Base-by-base conservation (phyloP, 2,888 invertebrate species). In the Archips xylosteana region DNA sequence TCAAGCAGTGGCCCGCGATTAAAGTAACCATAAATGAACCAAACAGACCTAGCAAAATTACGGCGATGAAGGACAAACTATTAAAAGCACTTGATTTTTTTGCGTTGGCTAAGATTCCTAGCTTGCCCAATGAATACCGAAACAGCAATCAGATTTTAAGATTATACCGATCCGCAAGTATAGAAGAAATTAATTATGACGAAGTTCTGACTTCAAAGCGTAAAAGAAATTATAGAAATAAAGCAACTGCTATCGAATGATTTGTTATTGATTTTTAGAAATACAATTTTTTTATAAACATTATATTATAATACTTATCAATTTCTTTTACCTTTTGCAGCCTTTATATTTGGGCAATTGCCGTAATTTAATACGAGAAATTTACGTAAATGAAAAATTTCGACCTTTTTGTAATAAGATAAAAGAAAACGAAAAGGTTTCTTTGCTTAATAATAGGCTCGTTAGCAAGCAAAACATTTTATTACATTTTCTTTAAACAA, bases 101-200 rank as follows among this genome's bases (percentile, higher is more conserved):
- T 2, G 83, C 82, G 70, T 75, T 88, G 13, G 83, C 88, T 72
- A 91, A 89, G 82, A 90, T 92, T 77, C 80, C 88, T 78, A 83
- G 75, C 75, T 69, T 88, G 69, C 85, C 88, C 12, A 85, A 84
- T 72, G 71, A 71, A 36, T 70, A 79, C n/a, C 70, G 76, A 2
- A 78, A 86, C 36, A 76, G 76, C 49, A 51, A 42, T 42, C 63
- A 62, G 74, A 75, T 78, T 47, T 65, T 86, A 39, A 82, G 80
- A 71, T 81, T 91, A 72, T 90, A 87, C 76, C 83, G 79, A 77
- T 79, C 77, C 73, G 78, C 78, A 23, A 84, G 81, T 74, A 75
- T 81, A 57, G 80, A 83, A 70, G 42, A 76, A 34, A 74, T 74
- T 42, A 74, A 76, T 63, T 72, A 59, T 32, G 15, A 63, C 10